Evolutionary conservation across 2,888 invertebrate species (phyloP), one percentile per base, ranked within the genome.

Genomic region (Yponomeuta plumbellus): DNA sequence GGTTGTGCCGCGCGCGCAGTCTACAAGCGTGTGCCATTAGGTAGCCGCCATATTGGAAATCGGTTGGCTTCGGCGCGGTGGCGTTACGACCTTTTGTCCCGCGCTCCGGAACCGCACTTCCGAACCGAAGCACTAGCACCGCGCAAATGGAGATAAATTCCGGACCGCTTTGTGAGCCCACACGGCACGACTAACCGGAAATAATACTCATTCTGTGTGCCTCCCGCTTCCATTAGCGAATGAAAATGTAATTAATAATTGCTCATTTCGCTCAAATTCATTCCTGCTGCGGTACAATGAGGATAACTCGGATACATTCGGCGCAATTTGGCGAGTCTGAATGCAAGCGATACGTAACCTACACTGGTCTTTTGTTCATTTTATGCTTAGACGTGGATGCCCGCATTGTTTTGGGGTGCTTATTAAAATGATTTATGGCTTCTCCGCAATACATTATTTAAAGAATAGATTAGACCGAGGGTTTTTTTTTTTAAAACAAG

Each of bases 111-210:
- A 80, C 76, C 75, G 78, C 77, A 78, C 78, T 81, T 80, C 77
- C 77, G 80, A 81, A 80, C 23, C 77, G 66, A 61, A n/a, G 62
- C 66, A 62, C 56, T 64, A 61, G 65, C 64, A 6, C 22, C 72
- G 81, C 77, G 79, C 79, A 79, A 86, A 84, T 82, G 80, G 77
- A 78, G 79, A 84, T 85, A 81, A 80, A 85, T 83, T 79, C 75
- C 72, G 75, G 74, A 79, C 73, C 71, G 70, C 74, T 75, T 72
- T 73, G 65, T 68, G 66, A 67, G 71, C 73, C 72, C 74, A 70
- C 73, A 70, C 71, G 72, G 74, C 71, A 65, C 72, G 73, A 72
- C 76, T 76, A 76, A 75, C 75, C 76, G 76, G 80, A 77, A 76
- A 81, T 81, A 72, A 71, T 71, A 77, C 77, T 75, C 78, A 77